A percentile compares a stretch with the other conserved stretches of the same genome.
Evolutionary conservation across 2,888 invertebrate genomes (phyloP).

Genomic region (Xestia sexstrigata): DNA sequence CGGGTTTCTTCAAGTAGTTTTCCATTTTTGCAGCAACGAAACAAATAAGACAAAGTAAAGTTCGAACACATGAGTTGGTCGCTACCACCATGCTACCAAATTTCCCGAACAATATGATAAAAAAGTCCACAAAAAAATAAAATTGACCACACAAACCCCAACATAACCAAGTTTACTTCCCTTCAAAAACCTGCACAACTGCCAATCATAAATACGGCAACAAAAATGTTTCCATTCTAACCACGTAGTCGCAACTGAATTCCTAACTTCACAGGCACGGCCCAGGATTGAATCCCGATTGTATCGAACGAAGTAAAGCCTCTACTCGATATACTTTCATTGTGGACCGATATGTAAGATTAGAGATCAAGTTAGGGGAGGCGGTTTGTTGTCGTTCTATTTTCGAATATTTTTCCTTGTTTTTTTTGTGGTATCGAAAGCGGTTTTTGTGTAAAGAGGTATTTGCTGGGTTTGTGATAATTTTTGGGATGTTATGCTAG

Average conservation of each 20-base stretch:
- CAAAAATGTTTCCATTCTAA: slow-evolving; percentile 50
- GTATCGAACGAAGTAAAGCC: slow-evolving; percentile 51
- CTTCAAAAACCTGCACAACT: background rate
- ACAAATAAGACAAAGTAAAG: background rate
- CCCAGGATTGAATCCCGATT: slow-evolving; percentile 59
- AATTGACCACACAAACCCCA: background rate
- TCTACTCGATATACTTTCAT: slow-evolving; percentile 53
- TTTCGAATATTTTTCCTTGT: slow-evolving; percentile 21
- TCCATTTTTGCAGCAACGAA: background rate
- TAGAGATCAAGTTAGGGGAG: slow-evolving; percentile 30
- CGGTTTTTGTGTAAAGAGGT: background rate
- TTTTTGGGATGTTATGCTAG: background rate
- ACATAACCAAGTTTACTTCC: slow-evolving; percentile 6
- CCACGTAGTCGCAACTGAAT: slow-evolving; percentile 55
- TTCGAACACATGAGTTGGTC: background rate
- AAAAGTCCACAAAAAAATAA: background rate
- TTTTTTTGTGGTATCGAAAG: background rate
- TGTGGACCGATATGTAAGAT: slow-evolving; percentile 47
- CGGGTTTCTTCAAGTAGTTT: background rate
- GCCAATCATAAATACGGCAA: slow-evolving; percentile 39
- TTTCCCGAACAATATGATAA: background rate
- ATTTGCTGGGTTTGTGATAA: background rate
- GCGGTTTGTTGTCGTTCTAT: slow-evolving; percentile 23
- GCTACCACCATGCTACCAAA: background rate
- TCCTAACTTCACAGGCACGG: slow-evolving; percentile 34